Percentiles rank a stretch among this genome's conserved stretches.
phyloP scores from a whole-genome alignment of 2,113 vertebrate genomes.

The Oryzias curvinotus region DNA sequence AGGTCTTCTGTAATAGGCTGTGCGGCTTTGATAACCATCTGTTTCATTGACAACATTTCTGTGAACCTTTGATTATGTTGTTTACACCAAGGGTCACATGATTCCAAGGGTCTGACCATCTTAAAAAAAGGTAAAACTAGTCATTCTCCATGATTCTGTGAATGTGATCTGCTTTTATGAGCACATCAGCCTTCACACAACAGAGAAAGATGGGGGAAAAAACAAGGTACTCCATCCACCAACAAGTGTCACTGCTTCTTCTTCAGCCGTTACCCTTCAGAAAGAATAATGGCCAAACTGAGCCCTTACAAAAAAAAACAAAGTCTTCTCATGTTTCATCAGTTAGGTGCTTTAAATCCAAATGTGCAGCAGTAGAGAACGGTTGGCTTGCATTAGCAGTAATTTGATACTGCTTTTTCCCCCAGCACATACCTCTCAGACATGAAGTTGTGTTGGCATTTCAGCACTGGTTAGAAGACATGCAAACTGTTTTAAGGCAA shows the following conservation, averaged over 20 bases:
- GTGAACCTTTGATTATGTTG: too few species aligned
- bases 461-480: too few species aligned
- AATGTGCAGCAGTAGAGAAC: background rate
- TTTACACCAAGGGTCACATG: background rate
- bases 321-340: background rate
- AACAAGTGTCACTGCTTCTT: too few species aligned
- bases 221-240: too few species aligned
- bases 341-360: background rate
- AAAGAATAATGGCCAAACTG: background rate
- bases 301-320: background rate
- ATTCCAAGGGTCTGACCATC: too few species aligned
- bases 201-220: too few species aligned
- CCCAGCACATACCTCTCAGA: too few species aligned
- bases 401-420: background rate
- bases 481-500: too few species aligned
- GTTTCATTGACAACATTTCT: background rate
- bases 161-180: background rate
- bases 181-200: background rate
- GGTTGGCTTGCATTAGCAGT: background rate
- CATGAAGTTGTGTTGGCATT: too few species aligned
- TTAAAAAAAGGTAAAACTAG: too few species aligned
- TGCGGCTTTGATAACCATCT: background rate
- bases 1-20: background rate
- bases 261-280: too few species aligned
- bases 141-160: too few species aligned